Percentiles rank a stretch among this genome's conserved stretches.
Evolutionary conservation across 2,888 invertebrate genomes (phyloP).

Genomic region (Athalia cordata): DNA sequence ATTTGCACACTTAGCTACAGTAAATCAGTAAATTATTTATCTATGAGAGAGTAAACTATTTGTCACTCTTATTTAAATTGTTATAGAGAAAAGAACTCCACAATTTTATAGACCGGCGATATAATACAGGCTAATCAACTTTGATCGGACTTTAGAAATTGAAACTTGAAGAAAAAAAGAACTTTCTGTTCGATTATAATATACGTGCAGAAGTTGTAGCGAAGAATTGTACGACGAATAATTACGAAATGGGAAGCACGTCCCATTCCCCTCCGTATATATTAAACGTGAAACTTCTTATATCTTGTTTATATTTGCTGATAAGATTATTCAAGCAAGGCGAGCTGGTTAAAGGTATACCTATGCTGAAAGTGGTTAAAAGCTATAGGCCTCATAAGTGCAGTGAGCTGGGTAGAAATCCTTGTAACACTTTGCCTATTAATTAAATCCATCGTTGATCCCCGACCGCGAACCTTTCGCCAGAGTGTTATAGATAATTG

Average conservation of each 20-base stretch:
- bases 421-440: slow-evolving; percentile 61
- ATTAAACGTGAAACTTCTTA: too few relatives aligned
- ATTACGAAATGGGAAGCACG: background rate
- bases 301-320: slow-evolving; percentile 6
- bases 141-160: too few relatives aligned
- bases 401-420: slow-evolving; percentile 52
- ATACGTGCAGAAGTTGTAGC: background rate
- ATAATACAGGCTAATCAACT: too few relatives aligned
- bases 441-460: slow-evolving; percentile 3
- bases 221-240: background rate
- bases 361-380: background rate
- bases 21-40: background rate
- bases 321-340: slow-evolving; percentile 30
- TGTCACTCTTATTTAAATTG: too few relatives aligned
- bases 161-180: background rate
- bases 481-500: slow-evolving; percentile 11
- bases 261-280: background rate
- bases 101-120: too few relatives aligned
- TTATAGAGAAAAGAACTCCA: too few relatives aligned
- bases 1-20: slow-evolving; percentile 12
- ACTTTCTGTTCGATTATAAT: background rate
- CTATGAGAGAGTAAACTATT: too few relatives aligned
- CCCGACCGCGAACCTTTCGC: background rate
- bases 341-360: slow-evolving; percentile 7
- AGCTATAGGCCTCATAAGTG: slow-evolving; percentile 15